A percentile compares a stretch with the other conserved stretches of the same genome.
Conservation (phyloP, 2,888 invertebrate genomes). For the Coelinius sp. region DNA sequence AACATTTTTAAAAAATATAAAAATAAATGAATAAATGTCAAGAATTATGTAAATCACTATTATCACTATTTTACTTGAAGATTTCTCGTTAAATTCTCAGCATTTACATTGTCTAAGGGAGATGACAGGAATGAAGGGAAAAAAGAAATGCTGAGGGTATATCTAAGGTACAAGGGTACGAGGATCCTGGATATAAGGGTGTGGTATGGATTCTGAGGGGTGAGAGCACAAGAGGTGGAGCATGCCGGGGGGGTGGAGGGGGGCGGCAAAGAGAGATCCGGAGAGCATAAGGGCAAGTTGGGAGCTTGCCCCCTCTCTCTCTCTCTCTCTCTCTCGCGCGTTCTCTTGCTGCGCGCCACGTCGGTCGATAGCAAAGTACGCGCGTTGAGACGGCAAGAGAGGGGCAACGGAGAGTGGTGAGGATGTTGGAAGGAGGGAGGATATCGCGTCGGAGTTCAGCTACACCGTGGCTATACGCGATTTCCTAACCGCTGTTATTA, state of each 20-base stretch:
- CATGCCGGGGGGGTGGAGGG: not conserved
- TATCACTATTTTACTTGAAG: not conserved
- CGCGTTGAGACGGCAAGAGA: constrained; percentile 28
- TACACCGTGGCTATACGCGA: constrained; percentile 33
- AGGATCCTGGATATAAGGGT: constrained; percentile 23
- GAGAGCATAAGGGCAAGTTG: constrained; percentile 11
- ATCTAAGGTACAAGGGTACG: constrained; percentile 24
- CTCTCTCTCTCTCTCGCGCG: constrained; percentile 27
- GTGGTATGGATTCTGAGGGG: not conserved
- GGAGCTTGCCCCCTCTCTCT: constrained; percentile 36
- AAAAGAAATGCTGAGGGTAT: not conserved
- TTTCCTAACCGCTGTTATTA: constrained; percentile 41
- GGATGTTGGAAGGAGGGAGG: constrained; percentile 20
- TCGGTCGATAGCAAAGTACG: constrained; percentile 20
- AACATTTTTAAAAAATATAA: not conserved
- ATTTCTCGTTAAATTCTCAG: not conserved
- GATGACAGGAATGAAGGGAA: not conserved
- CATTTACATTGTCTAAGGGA: constrained; percentile 2
- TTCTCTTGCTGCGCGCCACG: constrained; percentile 25
- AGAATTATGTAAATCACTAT: not conserved
- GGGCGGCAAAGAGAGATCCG: not conserved
- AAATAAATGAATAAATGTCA: not conserved
- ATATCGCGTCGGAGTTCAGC: constrained; percentile 27
- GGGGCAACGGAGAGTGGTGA: not conserved
- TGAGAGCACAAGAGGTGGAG: not conserved